Evolutionary conservation across 2,113 vertebrate genomes (phyloP).

Genomic region (Empidonax traillii): DNA sequence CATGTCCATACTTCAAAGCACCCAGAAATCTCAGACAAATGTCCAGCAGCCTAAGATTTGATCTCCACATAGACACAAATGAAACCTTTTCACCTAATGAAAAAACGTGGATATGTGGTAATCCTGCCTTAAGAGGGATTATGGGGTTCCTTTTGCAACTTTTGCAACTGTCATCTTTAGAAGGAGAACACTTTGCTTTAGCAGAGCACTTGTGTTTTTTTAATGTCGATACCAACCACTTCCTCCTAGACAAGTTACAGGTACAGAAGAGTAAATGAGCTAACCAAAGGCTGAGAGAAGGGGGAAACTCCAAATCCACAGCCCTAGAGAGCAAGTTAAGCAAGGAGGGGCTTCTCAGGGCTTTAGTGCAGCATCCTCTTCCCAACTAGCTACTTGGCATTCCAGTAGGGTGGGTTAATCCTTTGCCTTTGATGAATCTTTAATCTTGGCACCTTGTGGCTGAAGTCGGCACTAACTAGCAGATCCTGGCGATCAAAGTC

Average conservation of each 20-base stretch:
- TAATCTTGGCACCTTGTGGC: constrained; percentile 63
- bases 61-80: background rate
- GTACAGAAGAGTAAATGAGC: background rate
- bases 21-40: background rate
- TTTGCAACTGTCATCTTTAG: background rate
- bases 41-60: background rate
- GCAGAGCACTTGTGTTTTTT: background rate
- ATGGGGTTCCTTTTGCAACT: background rate
- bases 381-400: constrained; percentile 22
- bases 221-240: background rate
- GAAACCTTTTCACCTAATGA: background rate
- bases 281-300: background rate
- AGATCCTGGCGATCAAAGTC: constrained; percentile 61
- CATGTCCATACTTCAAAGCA: background rate
- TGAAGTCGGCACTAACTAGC: constrained; percentile 51
- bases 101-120: background rate
- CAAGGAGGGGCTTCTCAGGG: background rate
- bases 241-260: background rate
- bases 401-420: constrained; percentile 39
- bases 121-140: background rate
- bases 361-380: background rate
- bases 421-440: constrained; percentile 69
- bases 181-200: background rate
- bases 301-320: background rate
- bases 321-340: background rate